Evolutionary conservation across 2,888 invertebrate species (phyloP).

Genomic region (Zaprionus obscuricornis): DNA sequence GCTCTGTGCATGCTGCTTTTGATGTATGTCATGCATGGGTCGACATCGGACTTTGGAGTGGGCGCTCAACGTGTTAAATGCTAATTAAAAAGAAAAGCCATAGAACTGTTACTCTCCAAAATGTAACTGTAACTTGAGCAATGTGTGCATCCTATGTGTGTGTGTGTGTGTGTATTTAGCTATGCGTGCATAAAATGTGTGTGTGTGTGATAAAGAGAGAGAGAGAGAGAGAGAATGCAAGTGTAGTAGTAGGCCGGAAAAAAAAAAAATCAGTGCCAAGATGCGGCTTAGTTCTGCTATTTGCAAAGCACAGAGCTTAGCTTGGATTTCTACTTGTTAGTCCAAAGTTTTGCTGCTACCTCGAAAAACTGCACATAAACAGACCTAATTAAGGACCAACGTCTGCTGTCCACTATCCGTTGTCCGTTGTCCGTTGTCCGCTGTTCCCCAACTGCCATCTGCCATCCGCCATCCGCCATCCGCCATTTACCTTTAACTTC

Average conservation of each 20-base stretch:
- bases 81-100: slow-evolving; percentile 72
- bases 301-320: slow-evolving; percentile 9
- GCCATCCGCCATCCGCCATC: too few species aligned
- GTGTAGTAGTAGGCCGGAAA: too few species aligned
- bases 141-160: too few species aligned
- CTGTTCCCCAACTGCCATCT: too few species aligned
- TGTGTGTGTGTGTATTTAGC: slow-evolving; percentile 5
- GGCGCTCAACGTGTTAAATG: slow-evolving; percentile 64
- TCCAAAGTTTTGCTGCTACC: too few species aligned
- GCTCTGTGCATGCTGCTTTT: slow-evolving; percentile 56
- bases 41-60: slow-evolving; percentile 23
- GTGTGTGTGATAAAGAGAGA: background rate
- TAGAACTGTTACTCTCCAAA: background rate
- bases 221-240: too few species aligned
- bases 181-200: slow-evolving; percentile 18
- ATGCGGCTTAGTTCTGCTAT: slow-evolving; percentile 67
- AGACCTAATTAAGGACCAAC: slow-evolving; percentile 69
- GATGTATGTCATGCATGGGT: slow-evolving; percentile 70
- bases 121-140: slow-evolving; percentile 28
- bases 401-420: too few species aligned
- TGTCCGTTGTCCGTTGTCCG: too few species aligned
- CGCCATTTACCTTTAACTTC: slow-evolving; percentile 40
- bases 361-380: slow-evolving; percentile 61
- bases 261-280: slow-evolving; percentile 40
- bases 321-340: too few species aligned